Percentiles rank a stretch among this genome's conserved stretches.
Evolutionary conservation across 2,888 invertebrate species (phyloP).

Genomic region (Conops quadrifasciatus): DNA sequence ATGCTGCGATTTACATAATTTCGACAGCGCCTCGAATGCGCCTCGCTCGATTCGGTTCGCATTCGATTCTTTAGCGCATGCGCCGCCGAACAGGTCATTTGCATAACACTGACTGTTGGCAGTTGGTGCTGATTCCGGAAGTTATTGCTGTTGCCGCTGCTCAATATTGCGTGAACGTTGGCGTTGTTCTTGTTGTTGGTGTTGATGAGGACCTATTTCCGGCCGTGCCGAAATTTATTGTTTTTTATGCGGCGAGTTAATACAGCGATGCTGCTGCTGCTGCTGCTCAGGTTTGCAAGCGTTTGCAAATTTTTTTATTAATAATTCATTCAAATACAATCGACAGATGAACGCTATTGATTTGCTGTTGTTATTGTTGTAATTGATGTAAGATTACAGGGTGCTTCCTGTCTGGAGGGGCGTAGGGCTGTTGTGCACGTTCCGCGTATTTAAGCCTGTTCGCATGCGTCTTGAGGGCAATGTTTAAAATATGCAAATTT

Average conservation of each 20-base stretch:
- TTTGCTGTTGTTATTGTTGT: constrained; percentile 5
- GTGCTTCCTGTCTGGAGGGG: constrained; percentile 32
- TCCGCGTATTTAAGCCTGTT: neutral
- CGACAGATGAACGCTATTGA: constrained; percentile 7
- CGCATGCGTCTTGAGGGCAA: constrained; percentile 41
- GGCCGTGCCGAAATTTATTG: constrained; percentile 56
- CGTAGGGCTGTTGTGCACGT: constrained; percentile 12
- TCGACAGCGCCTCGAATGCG: constrained; percentile 39
- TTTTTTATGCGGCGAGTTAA: constrained; percentile 42
- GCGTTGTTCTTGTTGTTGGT: constrained; percentile 17
- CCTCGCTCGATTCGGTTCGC: constrained; percentile 46
- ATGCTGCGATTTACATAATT: constrained; percentile 53
- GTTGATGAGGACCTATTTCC: constrained; percentile 13
- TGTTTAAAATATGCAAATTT: constrained; percentile 48
- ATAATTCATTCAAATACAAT: constrained; percentile 29
- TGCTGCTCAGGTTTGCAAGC: constrained; percentile 15
- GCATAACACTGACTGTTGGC: constrained; percentile 56
- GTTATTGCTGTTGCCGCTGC: constrained; percentile 35
- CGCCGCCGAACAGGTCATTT: constrained; percentile 56
- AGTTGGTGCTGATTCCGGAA: neutral
- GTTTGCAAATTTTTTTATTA: constrained; percentile 33
- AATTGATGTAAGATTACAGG: constrained; percentile 37
- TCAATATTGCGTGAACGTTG: constrained; percentile 28
- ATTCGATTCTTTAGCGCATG: constrained; percentile 43
- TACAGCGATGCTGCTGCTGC: neutral